phyloP scores from a whole-genome alignment of 2,113 vertebrate species.

The Pterocles orientalis region DNA sequence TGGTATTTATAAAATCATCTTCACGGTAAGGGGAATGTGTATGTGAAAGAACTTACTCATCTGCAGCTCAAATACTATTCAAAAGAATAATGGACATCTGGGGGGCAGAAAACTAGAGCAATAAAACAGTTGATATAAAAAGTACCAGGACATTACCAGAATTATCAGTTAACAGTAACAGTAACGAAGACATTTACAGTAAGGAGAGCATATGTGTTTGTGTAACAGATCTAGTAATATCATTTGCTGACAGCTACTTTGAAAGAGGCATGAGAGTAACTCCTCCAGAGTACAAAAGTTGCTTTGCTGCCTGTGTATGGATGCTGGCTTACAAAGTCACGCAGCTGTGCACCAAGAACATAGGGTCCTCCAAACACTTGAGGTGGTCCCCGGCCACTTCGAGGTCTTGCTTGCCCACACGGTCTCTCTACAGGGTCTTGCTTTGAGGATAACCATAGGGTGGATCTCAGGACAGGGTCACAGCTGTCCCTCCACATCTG shows the following conservation, averaged over 20 bases:
- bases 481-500: not conserved
- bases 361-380: not conserved
- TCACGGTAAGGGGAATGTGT: not conserved
- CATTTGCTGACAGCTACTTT: not conserved
- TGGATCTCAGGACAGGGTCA: not conserved
- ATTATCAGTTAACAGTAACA: not conserved
- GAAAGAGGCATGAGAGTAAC: not conserved
- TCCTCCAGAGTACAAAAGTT: not conserved
- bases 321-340: rapidly evolving
- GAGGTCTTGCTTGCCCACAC: not conserved
- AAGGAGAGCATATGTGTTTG: not conserved
- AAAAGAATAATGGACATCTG: not conserved
- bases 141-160: not conserved
- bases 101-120: not conserved
- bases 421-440: not conserved
- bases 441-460: rapidly evolving
- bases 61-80: not conserved
- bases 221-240: not conserved
- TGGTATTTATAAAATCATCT: not conserved
- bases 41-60: not conserved
- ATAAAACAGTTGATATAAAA: not conserved
- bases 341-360: not conserved
- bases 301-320: not conserved
- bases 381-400: not conserved
- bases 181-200: not conserved